Evolutionary conservation across 2,113 vertebrate species (phyloP), one percentile per base, ranked within the genome.

Genomic region (Cichladusa arquata): DNA sequence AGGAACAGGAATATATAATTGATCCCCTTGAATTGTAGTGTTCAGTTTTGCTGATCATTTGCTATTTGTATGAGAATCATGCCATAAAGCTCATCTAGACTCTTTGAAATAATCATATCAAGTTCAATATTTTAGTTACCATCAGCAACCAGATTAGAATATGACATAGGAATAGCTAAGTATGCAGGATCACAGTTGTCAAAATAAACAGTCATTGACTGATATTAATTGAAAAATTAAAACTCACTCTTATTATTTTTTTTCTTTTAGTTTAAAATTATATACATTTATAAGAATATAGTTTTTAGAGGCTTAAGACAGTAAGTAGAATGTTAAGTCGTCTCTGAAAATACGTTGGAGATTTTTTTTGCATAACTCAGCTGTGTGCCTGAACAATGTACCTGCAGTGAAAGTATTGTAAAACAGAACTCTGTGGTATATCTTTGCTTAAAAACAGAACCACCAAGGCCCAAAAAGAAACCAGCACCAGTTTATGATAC

Each of bases 401-500:
- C 29, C 42, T 72, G 12, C 38, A 72, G 29, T 29, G 38, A 73
- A 90, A 82, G 69, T 19, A 64, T 10, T 62, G 51, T 26, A 47
- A 89, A 91, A 62, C 29, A 82, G 36, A 97, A 28, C 25, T 74
- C 60, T 76, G 15, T 81, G 50, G 3, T 74, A n/a, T 94, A 60
- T 97, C 71, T 94, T 83, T 95, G 38, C 94, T 94, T 97, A 92
- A 86, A 97, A 98, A 97, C 97, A 98, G 98, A 97, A 80, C 99
- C 99, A 6, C 98, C 99, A 88, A 98, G 98, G 70, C 99, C 99
- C 47, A 97, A 96, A 81, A 98, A 95, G 94, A 99, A 97, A 95
- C 99, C 99, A 54, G 90, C 92, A 86, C 98, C 98, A 56, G 97
- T 98, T 95, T 97, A 98, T 94, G 98, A 98, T 97, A 95, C 97